Conservation (phyloP, 2,797 vertebrate species). For the Bothrops alternatus region DNA sequence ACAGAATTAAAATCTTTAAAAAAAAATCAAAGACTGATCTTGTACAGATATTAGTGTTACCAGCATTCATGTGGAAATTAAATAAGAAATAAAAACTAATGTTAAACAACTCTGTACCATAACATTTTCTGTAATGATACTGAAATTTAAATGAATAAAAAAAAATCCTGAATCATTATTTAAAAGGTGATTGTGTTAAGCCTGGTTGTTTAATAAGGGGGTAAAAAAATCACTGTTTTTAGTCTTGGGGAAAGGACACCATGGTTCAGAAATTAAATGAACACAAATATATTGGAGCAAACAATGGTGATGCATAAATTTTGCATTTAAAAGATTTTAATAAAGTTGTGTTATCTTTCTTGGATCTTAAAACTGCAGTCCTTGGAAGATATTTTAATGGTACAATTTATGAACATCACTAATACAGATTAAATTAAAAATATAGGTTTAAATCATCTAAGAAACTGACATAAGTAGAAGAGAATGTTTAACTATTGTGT, state of each 20-base stretch:
- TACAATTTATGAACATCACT: background rate
- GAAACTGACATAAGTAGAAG: background rate
- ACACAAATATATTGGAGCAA: background rate
- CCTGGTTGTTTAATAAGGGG: conserved; percentile 65
- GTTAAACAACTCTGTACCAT: conserved; percentile 99
- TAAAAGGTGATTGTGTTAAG: conserved; percentile 78
- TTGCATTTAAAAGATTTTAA: background rate
- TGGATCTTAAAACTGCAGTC: background rate
- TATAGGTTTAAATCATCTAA: background rate
- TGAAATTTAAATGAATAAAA: conserved; percentile 96
- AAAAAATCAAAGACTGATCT: conserved; percentile 90
- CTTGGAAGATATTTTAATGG: background rate
- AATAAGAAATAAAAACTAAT: conserved; percentile 88
- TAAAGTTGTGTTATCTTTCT: background rate
- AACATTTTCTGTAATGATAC: conserved; percentile 99
- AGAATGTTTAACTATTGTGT: background rate
- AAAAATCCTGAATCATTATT: conserved; percentile 95
- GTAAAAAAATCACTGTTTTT: conserved; percentile 2
- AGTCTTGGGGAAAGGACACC: conserved; percentile 5
- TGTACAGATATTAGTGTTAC: conserved; percentile 99
- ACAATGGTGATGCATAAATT: background rate
- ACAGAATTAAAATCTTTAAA: conserved; percentile 84
- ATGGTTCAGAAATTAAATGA: conserved; percentile 1
- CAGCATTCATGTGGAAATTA: conserved; percentile 98
- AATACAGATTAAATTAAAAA: background rate